Conservation (phyloP, 2,113 vertebrate genomes). For the Chionodraco myersi region DNA sequence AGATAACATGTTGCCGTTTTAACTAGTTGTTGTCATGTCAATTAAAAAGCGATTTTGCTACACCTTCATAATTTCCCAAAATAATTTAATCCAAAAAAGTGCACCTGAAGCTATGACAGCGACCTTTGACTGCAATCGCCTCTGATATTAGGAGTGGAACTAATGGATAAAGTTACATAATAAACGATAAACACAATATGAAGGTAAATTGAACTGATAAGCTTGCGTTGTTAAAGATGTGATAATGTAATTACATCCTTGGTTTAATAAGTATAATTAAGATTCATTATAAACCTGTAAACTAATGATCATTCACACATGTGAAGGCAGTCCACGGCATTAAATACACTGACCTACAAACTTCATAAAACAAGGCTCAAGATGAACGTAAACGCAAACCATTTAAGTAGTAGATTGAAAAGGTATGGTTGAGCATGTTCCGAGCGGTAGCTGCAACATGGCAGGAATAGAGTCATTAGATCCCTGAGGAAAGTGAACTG, state of each 20-base stretch:
- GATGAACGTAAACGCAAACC: background rate
- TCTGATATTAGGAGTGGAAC: background rate
- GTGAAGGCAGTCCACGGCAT: background rate
- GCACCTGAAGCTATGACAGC: background rate
- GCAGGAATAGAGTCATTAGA: conserved; percentile 26
- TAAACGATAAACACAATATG: background rate
- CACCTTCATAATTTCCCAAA: background rate
- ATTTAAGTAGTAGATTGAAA: background rate
- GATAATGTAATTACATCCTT: background rate
- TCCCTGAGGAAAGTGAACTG: conserved; percentile 5
- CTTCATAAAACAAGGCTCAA: background rate
- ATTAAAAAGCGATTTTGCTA: background rate
- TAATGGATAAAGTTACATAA: background rate
- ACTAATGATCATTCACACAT: background rate
- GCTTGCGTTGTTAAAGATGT: background rate
- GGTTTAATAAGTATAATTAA: background rate
- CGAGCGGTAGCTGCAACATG: conserved; percentile 21
- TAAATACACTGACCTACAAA: background rate
- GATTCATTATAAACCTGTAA: background rate
- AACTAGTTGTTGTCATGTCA: background rate
- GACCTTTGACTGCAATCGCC: background rate
- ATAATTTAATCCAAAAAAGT: background rate
- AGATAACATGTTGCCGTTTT: background rate
- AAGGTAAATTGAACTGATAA: background rate
- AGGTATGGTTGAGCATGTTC: background rate